phyloP scores from a whole-genome alignment of 2,888 invertebrate genomes.

The Drosophila tanythrix region DNA sequence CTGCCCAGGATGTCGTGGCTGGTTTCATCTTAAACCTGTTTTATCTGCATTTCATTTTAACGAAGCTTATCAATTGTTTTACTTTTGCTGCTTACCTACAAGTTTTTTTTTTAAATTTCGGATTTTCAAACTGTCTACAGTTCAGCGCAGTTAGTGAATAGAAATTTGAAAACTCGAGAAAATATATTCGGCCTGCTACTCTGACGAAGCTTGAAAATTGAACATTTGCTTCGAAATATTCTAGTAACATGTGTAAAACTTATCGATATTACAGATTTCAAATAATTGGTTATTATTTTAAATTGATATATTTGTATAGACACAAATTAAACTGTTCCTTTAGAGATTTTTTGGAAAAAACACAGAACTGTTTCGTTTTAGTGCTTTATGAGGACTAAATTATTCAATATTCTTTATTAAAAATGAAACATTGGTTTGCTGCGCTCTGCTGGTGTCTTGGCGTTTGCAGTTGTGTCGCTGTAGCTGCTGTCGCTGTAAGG shows the following conservation, averaged over 20 bases:
- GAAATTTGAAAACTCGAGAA: neutral
- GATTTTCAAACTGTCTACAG: neutral
- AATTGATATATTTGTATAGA: too few species aligned
- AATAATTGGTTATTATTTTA: neutral
- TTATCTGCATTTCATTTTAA: too few species aligned
- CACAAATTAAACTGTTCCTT: too few species aligned
- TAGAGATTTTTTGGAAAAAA: too few species aligned
- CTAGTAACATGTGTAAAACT: neutral
- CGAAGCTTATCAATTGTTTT: neutral
- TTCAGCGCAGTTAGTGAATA: neutral
- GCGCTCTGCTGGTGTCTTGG: too few species aligned
- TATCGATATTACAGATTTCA: neutral
- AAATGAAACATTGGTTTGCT: too few species aligned
- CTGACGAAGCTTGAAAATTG: neutral
- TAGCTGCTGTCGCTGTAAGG: too few species aligned
- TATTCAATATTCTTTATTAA: too few species aligned
- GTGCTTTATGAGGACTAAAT: too few species aligned
- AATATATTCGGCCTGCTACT: slow-evolving; percentile 7
- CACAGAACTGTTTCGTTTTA: too few species aligned
- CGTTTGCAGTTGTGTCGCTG: too few species aligned
- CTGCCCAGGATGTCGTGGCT: slow-evolving; percentile 96
- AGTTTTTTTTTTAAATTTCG: slow-evolving; percentile 7
- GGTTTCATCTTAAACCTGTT: slow-evolving; percentile 86
- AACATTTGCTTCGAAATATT: neutral
- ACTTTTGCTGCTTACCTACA: neutral